Conservation (phyloP, 2,113 vertebrate species). For the Saccopteryx leptura region DNA sequence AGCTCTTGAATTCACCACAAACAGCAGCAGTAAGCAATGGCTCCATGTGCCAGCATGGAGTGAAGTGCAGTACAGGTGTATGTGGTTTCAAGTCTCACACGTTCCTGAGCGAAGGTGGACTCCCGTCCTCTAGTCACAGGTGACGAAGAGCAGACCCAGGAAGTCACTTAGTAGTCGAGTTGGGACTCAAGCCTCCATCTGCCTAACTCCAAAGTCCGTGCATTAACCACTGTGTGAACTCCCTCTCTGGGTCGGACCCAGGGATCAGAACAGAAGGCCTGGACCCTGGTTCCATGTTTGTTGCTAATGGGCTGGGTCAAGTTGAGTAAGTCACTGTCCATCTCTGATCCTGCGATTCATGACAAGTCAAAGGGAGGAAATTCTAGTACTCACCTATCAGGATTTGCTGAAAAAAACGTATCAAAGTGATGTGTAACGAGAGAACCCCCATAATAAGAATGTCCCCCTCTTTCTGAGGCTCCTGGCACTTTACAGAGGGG, state of each 20-base stretch:
- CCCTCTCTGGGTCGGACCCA: neutral
- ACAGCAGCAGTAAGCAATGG: accelerated
- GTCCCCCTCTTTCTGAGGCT: neutral
- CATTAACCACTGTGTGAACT: accelerated
- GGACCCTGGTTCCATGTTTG: too few species aligned
- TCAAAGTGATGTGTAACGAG: accelerated
- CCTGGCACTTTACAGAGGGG: accelerated
- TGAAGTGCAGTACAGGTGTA: accelerated
- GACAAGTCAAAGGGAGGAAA: neutral
- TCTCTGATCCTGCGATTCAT: neutral
- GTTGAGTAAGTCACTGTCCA: neutral
- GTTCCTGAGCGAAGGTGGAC: neutral
- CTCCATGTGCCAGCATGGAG: accelerated
- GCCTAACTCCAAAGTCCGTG: neutral
- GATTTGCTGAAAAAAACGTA: neutral
- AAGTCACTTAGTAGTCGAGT: neutral
- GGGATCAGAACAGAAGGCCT: neutral
- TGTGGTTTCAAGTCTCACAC: accelerated
- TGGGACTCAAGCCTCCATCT: too few species aligned
- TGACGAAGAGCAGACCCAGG: neutral
- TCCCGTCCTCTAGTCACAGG: neutral
- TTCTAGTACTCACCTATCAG: neutral
- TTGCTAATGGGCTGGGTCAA: neutral
- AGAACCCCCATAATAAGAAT: too few species aligned
- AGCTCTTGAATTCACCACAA: accelerated